A percentile compares a stretch with the other conserved stretches of the same genome.
phyloP scores from a whole-genome alignment of 2,113 vertebrate genomes.

The Pseudonaja textilis region DNA sequence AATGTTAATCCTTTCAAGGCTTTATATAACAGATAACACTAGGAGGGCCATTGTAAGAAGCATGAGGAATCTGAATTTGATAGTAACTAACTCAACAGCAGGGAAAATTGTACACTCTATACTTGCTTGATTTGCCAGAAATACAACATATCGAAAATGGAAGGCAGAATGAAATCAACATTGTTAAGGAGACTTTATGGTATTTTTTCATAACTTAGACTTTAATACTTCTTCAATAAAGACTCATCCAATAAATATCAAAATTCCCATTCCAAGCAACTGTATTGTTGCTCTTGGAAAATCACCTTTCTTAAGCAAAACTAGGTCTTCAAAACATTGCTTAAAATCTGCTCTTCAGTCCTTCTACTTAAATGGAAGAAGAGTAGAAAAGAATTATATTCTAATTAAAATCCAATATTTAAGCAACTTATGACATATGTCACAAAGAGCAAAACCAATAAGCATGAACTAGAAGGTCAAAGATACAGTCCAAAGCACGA shows the following conservation, averaged over 20 bases:
- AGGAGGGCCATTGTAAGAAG: neutral
- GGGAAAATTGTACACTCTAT: neutral
- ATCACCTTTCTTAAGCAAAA: neutral
- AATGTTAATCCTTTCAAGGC: slow-evolving; percentile 22
- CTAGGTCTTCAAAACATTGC: neutral
- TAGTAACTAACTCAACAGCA: neutral
- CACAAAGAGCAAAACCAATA: neutral
- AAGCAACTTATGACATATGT: neutral
- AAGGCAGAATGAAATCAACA: neutral
- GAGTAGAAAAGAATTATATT: neutral
- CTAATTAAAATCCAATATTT: neutral
- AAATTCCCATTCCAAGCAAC: neutral
- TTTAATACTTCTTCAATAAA: neutral
- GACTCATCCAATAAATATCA: neutral
- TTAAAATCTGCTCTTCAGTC: neutral
- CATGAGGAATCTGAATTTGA: slow-evolving; percentile 20
- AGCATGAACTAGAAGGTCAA: neutral
- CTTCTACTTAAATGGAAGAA: neutral
- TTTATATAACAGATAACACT: slow-evolving; percentile 20
- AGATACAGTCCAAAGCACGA: neutral
- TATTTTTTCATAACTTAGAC: neutral
- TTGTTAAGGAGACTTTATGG: neutral
- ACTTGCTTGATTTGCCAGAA: neutral
- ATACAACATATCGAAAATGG: neutral
- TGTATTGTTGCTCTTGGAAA: neutral